Percentiles rank a stretch among this genome's conserved stretches.
These are phyloP conservation scores for Lagodon rhomboides DNA, from an alignment of 2,797 vertebrate genomes.

Conservation along the genomic window DNA sequence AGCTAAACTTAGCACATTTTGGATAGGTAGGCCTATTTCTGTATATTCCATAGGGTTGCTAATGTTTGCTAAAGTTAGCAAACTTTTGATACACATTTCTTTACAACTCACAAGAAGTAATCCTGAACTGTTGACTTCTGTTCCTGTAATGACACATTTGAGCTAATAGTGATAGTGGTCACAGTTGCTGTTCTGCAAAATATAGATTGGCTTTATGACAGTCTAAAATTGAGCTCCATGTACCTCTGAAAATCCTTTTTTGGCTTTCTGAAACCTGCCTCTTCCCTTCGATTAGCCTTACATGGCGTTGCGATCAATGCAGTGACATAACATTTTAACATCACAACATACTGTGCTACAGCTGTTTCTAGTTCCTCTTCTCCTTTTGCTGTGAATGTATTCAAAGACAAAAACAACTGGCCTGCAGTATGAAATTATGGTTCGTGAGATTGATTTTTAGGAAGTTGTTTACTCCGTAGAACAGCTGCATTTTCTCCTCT, in stretches of 20 bases:
- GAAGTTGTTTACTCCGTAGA: neutral
- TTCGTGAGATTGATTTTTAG: neutral
- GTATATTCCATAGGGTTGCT: neutral
- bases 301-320: neutral
- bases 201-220: neutral
- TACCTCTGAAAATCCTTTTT: neutral
- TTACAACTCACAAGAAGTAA: neutral
- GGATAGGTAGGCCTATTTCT: too few species aligned
- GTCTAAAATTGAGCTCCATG: neutral
- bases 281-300: neutral
- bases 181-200: slow-evolving; percentile 8
- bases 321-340: slow-evolving; percentile 12
- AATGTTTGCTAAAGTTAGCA: neutral
- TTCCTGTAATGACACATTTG: neutral
- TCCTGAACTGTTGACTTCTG: neutral
- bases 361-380: slow-evolving; percentile 56
- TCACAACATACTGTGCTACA: slow-evolving; percentile 14
- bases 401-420: slow-evolving; percentile 19
- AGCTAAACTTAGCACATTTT: too few species aligned
- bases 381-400: slow-evolving; percentile 32
- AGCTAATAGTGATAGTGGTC: neutral
- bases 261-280: slow-evolving; percentile 2
- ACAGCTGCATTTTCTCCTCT: slow-evolving; percentile 9
- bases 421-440: slow-evolving; percentile 15
- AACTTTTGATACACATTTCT: neutral